phyloP scores from a whole-genome alignment of 2,797 vertebrate genomes.

The Hyperoplus lanceolatus region DNA sequence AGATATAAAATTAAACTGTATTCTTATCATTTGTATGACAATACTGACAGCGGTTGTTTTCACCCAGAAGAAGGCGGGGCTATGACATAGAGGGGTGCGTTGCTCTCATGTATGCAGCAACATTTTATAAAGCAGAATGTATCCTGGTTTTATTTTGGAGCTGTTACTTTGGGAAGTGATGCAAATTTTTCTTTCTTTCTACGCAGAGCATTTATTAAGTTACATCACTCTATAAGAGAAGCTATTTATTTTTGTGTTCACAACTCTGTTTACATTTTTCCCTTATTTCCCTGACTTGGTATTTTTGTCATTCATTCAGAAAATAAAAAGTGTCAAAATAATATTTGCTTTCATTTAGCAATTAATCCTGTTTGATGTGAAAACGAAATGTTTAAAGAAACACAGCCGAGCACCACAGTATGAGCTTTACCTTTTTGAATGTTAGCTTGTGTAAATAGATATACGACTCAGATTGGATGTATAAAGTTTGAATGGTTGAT shows the following conservation, averaged over 20 bases:
- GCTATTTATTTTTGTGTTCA: constrained; percentile 10
- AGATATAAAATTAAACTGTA: no score
- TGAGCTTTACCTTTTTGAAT: constrained; percentile 47
- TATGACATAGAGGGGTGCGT: no score
- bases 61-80: no score
- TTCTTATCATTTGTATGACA: no score
- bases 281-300: neutral
- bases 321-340: no score
- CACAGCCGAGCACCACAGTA: constrained; percentile 1
- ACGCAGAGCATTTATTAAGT: constrained; percentile 19
- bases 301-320: neutral
- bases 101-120: neutral
- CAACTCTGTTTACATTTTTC: constrained; percentile 55
- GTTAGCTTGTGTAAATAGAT: constrained; percentile 72
- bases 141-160: constrained; percentile 10
- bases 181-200: constrained; percentile 3
- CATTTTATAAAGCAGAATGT: neutral
- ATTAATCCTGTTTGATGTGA: neutral
- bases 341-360: no score
- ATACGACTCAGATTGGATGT: constrained; percentile 59
- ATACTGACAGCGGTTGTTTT: no score
- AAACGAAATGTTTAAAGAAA: neutral
- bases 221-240: constrained; percentile 16
- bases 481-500: constrained; percentile 61
- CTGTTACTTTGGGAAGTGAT: neutral